A percentile compares a stretch with the other conserved stretches of the same genome.
These are phyloP conservation scores for Bradysia coprophila DNA, from an alignment of 1,140 invertebrate genomes.

Conservation along the genomic window DNA sequence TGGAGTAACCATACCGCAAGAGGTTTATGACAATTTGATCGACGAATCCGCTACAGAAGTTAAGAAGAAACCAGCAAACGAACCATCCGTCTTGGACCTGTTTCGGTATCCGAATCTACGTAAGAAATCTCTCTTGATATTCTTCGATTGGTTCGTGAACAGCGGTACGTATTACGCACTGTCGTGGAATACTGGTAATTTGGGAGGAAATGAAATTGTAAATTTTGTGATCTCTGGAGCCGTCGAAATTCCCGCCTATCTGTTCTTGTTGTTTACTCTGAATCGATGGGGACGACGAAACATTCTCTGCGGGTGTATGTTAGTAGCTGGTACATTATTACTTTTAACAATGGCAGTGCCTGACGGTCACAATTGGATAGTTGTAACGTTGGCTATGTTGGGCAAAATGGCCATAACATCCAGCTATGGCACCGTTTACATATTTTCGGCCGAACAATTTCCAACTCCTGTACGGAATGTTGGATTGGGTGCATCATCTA, in stretches of 20 bases:
- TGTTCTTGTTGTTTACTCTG: constrained; percentile 45
- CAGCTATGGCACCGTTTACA: constrained; percentile 60
- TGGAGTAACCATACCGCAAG: constrained; percentile 33
- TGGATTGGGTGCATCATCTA: constrained; percentile 56
- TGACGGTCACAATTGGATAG: constrained; percentile 31
- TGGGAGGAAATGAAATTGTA: constrained; percentile 51
- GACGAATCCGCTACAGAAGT: constrained; percentile 23
- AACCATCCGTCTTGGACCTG: constrained; percentile 42
- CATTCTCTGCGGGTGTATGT: constrained; percentile 48
- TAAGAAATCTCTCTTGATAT: constrained; percentile 48
- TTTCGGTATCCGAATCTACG: constrained; percentile 51
- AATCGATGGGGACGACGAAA: constrained; percentile 51
- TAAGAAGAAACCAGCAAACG: constrained; percentile 19
- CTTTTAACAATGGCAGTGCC: constrained; percentile 38
- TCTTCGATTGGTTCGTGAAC: constrained; percentile 65
- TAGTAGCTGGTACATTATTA: constrained; percentile 41
- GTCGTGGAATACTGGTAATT: constrained; percentile 55
- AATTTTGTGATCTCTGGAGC: constrained; percentile 58
- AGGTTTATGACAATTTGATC: constrained; percentile 32
- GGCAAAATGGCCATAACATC: constrained; percentile 68
- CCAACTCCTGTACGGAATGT: constrained; percentile 67
- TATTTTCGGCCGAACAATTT: constrained; percentile 68
- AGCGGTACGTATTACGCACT: constrained; percentile 66
- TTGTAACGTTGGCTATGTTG: constrained; percentile 51
- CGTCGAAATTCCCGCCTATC: constrained; percentile 61